Evolutionary conservation across 2,113 vertebrate species (phyloP).

Genomic region (Vimba vimba): DNA sequence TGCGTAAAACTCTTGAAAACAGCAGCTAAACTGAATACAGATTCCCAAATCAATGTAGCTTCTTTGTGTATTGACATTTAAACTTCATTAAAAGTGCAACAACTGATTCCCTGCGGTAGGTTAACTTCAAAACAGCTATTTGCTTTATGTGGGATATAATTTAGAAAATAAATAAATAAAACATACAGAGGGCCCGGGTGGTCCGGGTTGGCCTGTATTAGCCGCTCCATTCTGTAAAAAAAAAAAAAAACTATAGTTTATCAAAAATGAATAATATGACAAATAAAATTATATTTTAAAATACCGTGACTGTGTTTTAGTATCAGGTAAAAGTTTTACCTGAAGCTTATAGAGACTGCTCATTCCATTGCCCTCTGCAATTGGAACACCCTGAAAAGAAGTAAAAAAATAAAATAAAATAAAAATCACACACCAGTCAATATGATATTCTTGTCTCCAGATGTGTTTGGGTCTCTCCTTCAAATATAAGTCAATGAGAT

Average conservation of each 20-base stretch:
- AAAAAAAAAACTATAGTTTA: conserved; percentile 39
- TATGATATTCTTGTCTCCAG: neutral
- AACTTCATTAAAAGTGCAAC: conserved; percentile 13
- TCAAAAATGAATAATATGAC: neutral
- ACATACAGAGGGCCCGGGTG: conserved; percentile 90
- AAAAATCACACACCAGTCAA: neutral
- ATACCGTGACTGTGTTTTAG: neutral
- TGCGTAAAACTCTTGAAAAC: neutral
- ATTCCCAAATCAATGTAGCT: neutral
- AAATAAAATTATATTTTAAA: neutral
- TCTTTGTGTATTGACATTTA: conserved; percentile 29
- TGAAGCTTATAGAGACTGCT: conserved; percentile 96
- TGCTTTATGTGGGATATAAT: neutral
- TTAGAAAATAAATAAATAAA: conserved; percentile 45
- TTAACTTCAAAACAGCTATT: neutral
- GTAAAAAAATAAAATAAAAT: no score
- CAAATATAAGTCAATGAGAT: neutral
- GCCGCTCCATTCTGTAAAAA: conserved; percentile 82
- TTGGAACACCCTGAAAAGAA: conserved; percentile 80
- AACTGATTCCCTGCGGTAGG: neutral
- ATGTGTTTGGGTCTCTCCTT: no score
- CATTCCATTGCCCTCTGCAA: conserved; percentile 92
- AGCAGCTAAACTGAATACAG: conserved; percentile 12
- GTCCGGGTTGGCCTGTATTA: conserved; percentile 82
- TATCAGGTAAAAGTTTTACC: conserved; percentile 76